Evolutionary conservation across 2,888 invertebrate species (phyloP).

Genomic region (Drosophila putrida): DNA sequence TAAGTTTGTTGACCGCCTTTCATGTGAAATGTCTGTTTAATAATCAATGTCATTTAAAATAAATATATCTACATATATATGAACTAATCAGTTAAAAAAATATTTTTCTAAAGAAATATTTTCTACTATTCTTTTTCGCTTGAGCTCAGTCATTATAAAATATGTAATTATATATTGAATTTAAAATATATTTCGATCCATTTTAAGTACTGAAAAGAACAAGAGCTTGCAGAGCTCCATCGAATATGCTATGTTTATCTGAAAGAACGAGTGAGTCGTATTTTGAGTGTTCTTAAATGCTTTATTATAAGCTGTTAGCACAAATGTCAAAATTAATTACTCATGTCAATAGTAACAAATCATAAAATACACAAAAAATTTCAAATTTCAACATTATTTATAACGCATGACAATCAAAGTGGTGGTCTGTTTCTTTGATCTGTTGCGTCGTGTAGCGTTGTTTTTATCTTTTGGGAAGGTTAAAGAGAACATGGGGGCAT

Average conservation of each 20-base stretch:
- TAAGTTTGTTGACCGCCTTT: not conserved
- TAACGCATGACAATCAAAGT: constrained; percentile 69
- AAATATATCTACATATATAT: no score
- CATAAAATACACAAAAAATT: constrained; percentile 57
- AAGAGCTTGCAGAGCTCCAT: not conserved
- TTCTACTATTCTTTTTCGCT: no score
- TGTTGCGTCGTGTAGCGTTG: constrained; percentile 70
- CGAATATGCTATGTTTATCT: not conserved
- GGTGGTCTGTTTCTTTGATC: constrained; percentile 67
- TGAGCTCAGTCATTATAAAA: no score
- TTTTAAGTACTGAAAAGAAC: no score
- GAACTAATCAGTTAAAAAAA: no score
- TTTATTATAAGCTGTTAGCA: constrained; percentile 77
- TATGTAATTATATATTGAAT: no score
- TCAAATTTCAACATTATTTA: constrained; percentile 70
- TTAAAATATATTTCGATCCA: no score
- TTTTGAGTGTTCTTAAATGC: constrained; percentile 43
- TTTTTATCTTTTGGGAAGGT: constrained; percentile 1
- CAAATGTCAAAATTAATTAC: constrained; percentile 79
- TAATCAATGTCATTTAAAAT: not conserved
- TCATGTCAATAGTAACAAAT: constrained; percentile 75
- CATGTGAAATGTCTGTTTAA: not conserved
- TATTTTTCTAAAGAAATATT: no score
- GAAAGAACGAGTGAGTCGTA: not conserved
- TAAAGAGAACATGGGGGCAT: not conserved